Evolutionary conservation across 2,113 vertebrate genomes (phyloP), one percentile per base, ranked within the genome.

Genomic region (Corythoichthys intestinalis): DNA sequence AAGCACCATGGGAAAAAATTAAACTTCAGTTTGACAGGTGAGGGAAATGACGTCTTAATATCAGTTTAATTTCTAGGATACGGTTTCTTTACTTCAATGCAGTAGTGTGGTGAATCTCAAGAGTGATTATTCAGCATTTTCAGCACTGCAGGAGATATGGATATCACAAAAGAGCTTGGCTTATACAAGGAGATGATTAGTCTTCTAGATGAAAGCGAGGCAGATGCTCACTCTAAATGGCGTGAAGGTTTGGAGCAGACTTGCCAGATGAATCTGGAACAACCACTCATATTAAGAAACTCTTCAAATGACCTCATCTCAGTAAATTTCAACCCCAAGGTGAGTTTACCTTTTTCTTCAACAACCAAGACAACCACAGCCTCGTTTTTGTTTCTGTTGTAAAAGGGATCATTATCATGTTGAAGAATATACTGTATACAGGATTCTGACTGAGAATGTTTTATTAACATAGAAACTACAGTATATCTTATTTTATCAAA

Each of bases 261-360:
- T 44, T 95, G 91, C 78, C 82, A 87, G 59, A 90, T 94, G 71
- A 94, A 92, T 86, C 87, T 95, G 80, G 90, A 93, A 65, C 92
- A 92, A 76, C 84, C 88, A 4, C 86, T 96, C 53, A 75, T 94
- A 75, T 91, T 80, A 58, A 68, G 66, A 79, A 88, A 88, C 73
- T 28, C 50, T 13, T n/a, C 82, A 70, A 88, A 91, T 70, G 81
- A 79, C 50, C 83, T 95, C 57, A 86, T 94, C 41, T 91, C 75
- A 60, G 90, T 96, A 71, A 96, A 94, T 83, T 94, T 96, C 82
- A 89, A 92, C 78, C 84, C 89, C 66, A 83, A 95, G 88, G 91
- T 94, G 15, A 53, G 65, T 66, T 66, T 11, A 13, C n/a, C 2
- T n/a, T 66, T 56, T 35, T 5, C 28, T 14, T 9, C 7, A 7